Percentiles rank a stretch among this genome's conserved stretches.
Evolutionary conservation across 2,113 vertebrate genomes (phyloP).

Genomic region (Pseudorasbora parva): DNA sequence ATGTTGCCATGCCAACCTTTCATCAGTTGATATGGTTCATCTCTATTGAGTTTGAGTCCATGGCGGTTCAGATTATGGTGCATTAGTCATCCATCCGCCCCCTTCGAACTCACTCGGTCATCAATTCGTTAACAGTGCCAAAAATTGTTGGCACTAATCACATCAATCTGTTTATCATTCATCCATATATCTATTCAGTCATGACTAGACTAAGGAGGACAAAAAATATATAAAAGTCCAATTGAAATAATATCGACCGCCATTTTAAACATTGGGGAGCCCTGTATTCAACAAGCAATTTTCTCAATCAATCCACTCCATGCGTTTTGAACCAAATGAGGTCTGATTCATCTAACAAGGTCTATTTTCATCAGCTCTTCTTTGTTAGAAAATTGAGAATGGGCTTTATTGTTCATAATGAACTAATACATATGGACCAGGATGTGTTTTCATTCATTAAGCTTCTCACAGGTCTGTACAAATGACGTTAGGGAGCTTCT

Average conservation of each 20-base stretch:
- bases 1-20: not conserved
- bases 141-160: not conserved
- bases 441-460: conserved; percentile 3
- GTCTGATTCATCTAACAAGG: conserved; percentile 14
- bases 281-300: not conserved
- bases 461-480: conserved; percentile 11
- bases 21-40: not conserved
- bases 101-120: not conserved
- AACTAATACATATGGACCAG: not conserved
- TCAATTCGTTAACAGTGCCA: not conserved
- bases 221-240: not conserved
- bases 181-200: conserved; percentile 5
- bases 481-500: not conserved
- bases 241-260: not conserved
- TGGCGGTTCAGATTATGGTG: not conserved
- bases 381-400: not conserved
- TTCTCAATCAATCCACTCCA: not conserved
- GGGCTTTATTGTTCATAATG: conserved; percentile 11
- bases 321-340: not conserved
- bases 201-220: not conserved
- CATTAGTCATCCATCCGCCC: conserved; percentile 41
- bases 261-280: not conserved
- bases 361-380: conserved; percentile 9
- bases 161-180: not conserved
- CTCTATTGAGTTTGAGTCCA: not conserved